Evolutionary conservation across 2,888 invertebrate genomes (phyloP).

Genomic region (Drosophila neutralis): DNA sequence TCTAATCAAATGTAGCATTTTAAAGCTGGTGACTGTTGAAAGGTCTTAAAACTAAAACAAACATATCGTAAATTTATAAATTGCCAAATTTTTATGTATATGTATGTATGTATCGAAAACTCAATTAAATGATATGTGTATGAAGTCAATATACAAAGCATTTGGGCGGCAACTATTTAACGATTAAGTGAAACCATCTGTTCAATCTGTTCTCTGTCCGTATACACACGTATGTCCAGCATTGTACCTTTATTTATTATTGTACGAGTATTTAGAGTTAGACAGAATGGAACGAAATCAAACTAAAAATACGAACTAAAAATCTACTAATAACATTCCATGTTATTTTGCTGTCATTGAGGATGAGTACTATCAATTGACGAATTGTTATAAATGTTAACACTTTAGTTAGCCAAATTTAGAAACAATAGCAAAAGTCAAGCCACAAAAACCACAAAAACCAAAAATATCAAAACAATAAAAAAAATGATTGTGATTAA

Average conservation of each 20-base stretch:
- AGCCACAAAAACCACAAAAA: conserved; percentile 27
- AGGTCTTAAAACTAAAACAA: conserved; percentile 84
- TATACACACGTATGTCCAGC: conserved; percentile 24
- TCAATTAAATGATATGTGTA: conserved; percentile 35
- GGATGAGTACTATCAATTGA: conserved; percentile 25
- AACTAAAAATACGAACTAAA: conserved; percentile 1
- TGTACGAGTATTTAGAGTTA: conserved; percentile 24
- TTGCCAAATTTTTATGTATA: conserved; percentile 83
- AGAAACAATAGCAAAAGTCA: conserved; percentile 54
- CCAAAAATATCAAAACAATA: conserved; percentile 53
- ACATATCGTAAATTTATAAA: conserved; percentile 84
- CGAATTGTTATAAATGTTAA: conserved; percentile 47
- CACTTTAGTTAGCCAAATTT: conserved; percentile 73
- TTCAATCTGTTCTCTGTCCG: conserved; percentile 58
- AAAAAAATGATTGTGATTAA: conserved; percentile 74
- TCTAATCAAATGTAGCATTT: conserved; percentile 64
- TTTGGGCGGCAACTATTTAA: conserved; percentile 34
- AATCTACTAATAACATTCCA: conserved; percentile 72
- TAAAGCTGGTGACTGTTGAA: conserved; percentile 77
- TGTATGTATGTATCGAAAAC: conserved; percentile 50
- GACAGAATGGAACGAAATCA: conserved; percentile 1
- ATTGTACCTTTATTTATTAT: conserved; percentile 25
- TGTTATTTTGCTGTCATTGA: conserved; percentile 60
- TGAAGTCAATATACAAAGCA: conserved; percentile 27
- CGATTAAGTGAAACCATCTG: conserved; percentile 34